Conservation (phyloP, 2,113 vertebrate species). For the Vanacampus margaritifer region DNA sequence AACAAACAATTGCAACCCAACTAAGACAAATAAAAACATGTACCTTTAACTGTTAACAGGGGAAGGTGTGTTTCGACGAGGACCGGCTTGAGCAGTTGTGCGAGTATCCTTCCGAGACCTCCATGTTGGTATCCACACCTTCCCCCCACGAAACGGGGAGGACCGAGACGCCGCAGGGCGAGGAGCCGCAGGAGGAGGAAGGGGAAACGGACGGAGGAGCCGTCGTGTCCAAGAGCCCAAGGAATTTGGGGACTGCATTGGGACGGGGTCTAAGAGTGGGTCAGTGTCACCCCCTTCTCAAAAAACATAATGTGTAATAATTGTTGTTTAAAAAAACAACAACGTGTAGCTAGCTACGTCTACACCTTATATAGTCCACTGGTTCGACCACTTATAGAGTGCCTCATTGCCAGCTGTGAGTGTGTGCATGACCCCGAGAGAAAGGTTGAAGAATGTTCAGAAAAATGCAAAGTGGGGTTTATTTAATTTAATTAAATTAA, state of each 20-base stretch:
- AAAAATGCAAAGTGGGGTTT: neutral
- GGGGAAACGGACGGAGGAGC: conserved; percentile 36
- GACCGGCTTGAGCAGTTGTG: conserved; percentile 68
- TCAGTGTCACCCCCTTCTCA: conserved; percentile 60
- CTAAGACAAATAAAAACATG: neutral
- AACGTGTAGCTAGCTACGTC: neutral
- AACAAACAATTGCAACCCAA: too few relatives aligned
- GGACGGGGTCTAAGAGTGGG: conserved; percentile 64
- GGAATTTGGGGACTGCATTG: conserved; percentile 22
- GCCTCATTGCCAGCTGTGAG: neutral
- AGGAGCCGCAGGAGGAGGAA: conserved; percentile 33
- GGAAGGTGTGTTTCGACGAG: conserved; percentile 71
- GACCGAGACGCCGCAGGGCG: conserved; percentile 20
- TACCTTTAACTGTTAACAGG: conserved; percentile 37
- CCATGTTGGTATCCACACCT: conserved; percentile 37
- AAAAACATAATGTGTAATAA: conserved; percentile 44
- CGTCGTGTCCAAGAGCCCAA: conserved; percentile 23
- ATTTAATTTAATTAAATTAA: neutral
- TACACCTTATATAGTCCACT: neutral
- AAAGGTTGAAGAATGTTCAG: neutral
- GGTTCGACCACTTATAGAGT: neutral
- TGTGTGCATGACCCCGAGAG: neutral
- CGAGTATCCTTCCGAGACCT: conserved; percentile 72
- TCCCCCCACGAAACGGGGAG: conserved; percentile 22
- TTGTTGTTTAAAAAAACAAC: neutral